These are phyloP conservation scores for Osmerus eperlanus DNA, from an alignment of 2,113 vertebrate species.

Conservation along the genomic window DNA sequence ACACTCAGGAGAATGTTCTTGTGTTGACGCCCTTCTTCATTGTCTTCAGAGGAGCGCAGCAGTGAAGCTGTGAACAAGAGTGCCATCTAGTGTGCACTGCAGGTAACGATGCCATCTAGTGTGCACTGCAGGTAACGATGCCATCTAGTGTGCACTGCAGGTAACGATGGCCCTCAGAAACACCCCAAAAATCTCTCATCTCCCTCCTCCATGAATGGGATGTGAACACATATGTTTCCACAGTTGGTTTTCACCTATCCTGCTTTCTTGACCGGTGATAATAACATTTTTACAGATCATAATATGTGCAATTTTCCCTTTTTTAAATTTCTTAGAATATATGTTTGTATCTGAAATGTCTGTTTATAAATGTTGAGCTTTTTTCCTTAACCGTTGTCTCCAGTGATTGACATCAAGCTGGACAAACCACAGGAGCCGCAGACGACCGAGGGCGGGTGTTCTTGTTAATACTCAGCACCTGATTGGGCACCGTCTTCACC, in stretches of 20 bases:
- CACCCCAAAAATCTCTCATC: not conserved
- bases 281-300: not conserved
- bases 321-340: not conserved
- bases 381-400: constrained; percentile 68
- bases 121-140: not conserved
- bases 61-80: not conserved
- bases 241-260: too few species aligned
- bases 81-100: constrained; percentile 32
- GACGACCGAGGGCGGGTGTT: constrained; percentile 82
- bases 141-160: constrained; percentile 30
- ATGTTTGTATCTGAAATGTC: not conserved
- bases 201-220: not conserved
- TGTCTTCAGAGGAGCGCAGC: not conserved
- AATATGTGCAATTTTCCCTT: not conserved
- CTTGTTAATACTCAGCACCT: constrained; percentile 78
- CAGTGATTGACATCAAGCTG: constrained; percentile 94
- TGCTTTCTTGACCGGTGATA: too few species aligned
- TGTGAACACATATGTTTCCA: not conserved
- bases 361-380: not conserved
- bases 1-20: not conserved
- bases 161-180: not conserved
- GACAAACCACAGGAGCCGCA: constrained; percentile 87
- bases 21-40: not conserved
- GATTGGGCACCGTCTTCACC: constrained; percentile 60
- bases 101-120: not conserved